Evolutionary conservation across 2,113 vertebrate species (phyloP), one percentile per base, ranked within the genome.

Genomic region (Platycercus adscitus): DNA sequence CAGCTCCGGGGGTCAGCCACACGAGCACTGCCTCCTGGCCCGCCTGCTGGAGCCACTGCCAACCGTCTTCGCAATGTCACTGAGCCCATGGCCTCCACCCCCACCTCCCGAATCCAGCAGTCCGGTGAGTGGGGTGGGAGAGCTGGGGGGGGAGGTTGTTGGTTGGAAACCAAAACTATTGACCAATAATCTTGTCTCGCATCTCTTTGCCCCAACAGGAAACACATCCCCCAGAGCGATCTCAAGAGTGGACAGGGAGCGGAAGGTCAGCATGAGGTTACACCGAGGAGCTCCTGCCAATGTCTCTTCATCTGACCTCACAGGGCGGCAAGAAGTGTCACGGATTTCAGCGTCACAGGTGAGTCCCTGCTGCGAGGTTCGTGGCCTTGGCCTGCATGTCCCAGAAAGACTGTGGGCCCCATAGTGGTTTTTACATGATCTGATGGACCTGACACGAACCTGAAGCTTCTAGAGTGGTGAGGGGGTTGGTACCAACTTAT

Each of bases 181-280:
- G 52, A 31, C 47, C 37, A 21, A 43, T 63, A 5, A 1, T 88
- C 11, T 77, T 71, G 60, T 47, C 37, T 75, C 0, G 1, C 1
- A 0, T 63, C 68, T 58, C 21, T 90, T 31, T 31, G 60, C 60
- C n/a, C 88, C 4, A 3, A 47, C 56, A 99, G 99, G 99, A 90
- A 99, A 99, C 97, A 99, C 99, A 2, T 99, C 99, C 76, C 99
- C 99, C 82, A 98, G 99, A 95, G 99, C 99, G n/a, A 99, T 99
- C 97, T 99, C 99, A 47, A 99, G 99, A 95, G 99, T 99, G 63
- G 99, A 99, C 98, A 98, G 99, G 91, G 99, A 99, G 97, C 98
- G 99, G 97, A 99, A 99, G 96, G 99, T 99, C 96, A 99, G 99
- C 98, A 99, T 99, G 99, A 98, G 99, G 90, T 99, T 99, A 93